A percentile compares a stretch with the other conserved stretches of the same genome.
These are phyloP conservation scores for Nasonia vitripennis DNA, from an alignment of 1,140 invertebrate genomes.

Conservation along the genomic window DNA sequence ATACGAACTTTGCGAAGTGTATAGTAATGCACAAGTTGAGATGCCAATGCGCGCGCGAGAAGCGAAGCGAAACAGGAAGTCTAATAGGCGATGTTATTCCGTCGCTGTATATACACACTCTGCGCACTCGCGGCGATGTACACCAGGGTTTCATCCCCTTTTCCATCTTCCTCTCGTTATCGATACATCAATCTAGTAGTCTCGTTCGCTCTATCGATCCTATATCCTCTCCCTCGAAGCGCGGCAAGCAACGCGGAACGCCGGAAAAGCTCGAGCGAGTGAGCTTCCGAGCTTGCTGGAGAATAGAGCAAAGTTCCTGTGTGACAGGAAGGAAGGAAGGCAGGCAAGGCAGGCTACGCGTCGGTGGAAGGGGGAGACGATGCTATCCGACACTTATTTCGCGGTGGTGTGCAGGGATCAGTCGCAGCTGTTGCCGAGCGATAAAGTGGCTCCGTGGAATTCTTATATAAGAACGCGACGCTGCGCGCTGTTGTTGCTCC, in stretches of 20 bases:
- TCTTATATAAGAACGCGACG: neutral
- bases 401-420: neutral
- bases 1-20: too few relatives aligned
- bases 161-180: neutral
- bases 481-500: too few relatives aligned
- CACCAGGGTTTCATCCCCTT: neutral
- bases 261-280: neutral
- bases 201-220: neutral
- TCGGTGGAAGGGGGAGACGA: neutral
- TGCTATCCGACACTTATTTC: slow-evolving; percentile 12
- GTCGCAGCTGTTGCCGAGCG: slow-evolving; percentile 26
- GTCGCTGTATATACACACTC: too few relatives aligned
- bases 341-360: too few relatives aligned
- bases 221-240: neutral
- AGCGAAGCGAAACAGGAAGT: too few relatives aligned
- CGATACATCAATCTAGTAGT: neutral
- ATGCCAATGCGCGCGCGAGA: too few relatives aligned
- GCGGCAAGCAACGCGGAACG: neutral
- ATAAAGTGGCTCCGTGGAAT: neutral
- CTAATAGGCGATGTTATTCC: too few relatives aligned
- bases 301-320: slow-evolving; percentile 7
- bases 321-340: neutral
- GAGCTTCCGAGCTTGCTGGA: slow-evolving; percentile 17
- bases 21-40: too few relatives aligned
- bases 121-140: too few relatives aligned